Evolutionary conservation across 2,888 invertebrate genomes (phyloP).

Genomic region (Phengaris alcon): DNA sequence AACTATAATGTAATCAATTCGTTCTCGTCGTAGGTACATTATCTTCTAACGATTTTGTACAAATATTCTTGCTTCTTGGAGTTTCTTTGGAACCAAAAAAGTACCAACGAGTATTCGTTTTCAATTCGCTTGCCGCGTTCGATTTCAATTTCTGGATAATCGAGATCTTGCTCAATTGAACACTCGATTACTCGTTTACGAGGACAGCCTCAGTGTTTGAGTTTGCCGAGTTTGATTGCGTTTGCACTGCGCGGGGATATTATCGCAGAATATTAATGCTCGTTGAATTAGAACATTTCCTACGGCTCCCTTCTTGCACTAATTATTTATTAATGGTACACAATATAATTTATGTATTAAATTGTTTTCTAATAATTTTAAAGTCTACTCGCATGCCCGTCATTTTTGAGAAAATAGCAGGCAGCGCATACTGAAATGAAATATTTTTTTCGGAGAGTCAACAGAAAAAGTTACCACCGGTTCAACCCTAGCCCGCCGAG

Average conservation of each 20-base stretch:
- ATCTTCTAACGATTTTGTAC: background rate
- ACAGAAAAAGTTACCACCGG: too few species aligned
- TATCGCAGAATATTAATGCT: constrained; percentile 57
- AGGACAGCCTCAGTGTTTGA: constrained; percentile 67
- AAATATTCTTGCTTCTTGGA: constrained; percentile 21
- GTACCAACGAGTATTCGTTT: constrained; percentile 58
- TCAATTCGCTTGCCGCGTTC: constrained; percentile 65
- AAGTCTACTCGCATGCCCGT: too few species aligned
- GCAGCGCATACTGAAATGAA: too few species aligned
- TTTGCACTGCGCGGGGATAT: constrained; percentile 65
- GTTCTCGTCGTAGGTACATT: background rate
- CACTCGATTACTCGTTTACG: constrained; percentile 75
- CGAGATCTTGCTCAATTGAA: constrained; percentile 77
- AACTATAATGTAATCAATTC: background rate
- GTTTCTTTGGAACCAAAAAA: constrained; percentile 36
- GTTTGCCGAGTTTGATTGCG: constrained; percentile 73
- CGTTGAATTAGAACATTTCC: constrained; percentile 43
- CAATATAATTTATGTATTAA: background rate
- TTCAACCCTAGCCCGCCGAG: too few species aligned
- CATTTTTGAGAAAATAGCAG: too few species aligned
- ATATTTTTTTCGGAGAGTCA: too few species aligned
- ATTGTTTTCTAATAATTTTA: background rate
- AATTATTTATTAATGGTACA: background rate
- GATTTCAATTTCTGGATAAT: constrained; percentile 74
- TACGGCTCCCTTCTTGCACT: constrained; percentile 26